Conservation (phyloP, 2,888 invertebrate genomes). For the Nymphalis urticae region DNA sequence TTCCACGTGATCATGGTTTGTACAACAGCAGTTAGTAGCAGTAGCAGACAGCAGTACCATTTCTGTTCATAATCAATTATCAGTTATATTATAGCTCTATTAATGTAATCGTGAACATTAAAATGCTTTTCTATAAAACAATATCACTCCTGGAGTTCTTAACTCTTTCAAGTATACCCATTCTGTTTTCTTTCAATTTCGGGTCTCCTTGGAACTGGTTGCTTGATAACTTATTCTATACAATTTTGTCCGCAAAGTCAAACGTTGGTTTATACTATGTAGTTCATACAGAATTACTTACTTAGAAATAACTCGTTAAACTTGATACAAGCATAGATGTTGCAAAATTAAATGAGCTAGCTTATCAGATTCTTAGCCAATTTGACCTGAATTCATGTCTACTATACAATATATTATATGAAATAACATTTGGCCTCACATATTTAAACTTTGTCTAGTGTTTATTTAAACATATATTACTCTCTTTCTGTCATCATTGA, state of each 20-base stretch:
- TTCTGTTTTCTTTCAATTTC: slow-evolving; percentile 14
- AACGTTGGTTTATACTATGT: neutral
- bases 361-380: slow-evolving; percentile 31
- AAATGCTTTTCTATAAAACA: neutral
- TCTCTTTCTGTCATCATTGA: no score
- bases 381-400: slow-evolving; percentile 29
- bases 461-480: no score
- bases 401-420: no score
- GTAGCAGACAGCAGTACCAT: no score
- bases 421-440: no score
- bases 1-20: no score
- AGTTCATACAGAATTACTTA: slow-evolving; percentile 4
- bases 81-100: no score
- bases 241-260: neutral
- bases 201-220: neutral
- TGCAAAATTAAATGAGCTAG: slow-evolving; percentile 28
- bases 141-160: neutral
- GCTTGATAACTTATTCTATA: neutral
- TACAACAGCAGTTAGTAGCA: no score
- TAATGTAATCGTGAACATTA: neutral
- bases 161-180: neutral
- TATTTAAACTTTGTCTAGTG: no score
- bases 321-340: slow-evolving; percentile 24
- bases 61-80: no score
- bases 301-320: slow-evolving; percentile 13